Evolutionary conservation across 2,113 vertebrate genomes (phyloP).

Genomic region (Phylloscopus whistleri): DNA sequence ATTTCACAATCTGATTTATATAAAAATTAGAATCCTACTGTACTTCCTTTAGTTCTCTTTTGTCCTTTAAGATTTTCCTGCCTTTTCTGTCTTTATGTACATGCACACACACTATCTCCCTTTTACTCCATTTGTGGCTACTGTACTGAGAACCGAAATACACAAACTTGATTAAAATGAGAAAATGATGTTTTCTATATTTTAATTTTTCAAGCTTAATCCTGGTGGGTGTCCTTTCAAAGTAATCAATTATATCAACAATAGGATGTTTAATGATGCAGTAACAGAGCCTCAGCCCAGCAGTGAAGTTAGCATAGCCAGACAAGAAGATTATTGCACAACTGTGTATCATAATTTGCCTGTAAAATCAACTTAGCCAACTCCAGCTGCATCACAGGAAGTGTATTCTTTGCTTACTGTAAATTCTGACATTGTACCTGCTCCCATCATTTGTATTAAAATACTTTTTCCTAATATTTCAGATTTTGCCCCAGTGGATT

Average conservation of each 20-base stretch:
- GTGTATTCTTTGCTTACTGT: background rate
- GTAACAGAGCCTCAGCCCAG: background rate
- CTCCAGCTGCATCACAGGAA: background rate
- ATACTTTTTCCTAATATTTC: slow-evolving; percentile 14
- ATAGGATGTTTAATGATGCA: background rate
- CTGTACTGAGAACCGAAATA: background rate
- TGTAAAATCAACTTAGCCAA: background rate
- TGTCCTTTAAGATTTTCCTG: background rate
- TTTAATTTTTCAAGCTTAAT: background rate
- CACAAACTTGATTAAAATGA: background rate
- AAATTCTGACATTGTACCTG: background rate
- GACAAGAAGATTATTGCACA: background rate
- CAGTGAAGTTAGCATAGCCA: background rate
- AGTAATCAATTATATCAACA: slow-evolving; percentile 12
- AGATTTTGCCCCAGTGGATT: slow-evolving; percentile 77
- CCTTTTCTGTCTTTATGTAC: background rate
- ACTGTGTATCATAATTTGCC: background rate
- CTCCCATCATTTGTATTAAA: background rate
- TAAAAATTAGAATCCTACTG: background rate
- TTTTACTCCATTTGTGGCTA: background rate
- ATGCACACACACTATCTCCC: background rate
- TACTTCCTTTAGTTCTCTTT: background rate
- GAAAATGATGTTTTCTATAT: background rate
- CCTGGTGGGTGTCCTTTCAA: background rate
- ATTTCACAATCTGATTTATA: background rate